A percentile compares a stretch with the other conserved stretches of the same genome.
phyloP scores from a whole-genome alignment of 2,888 invertebrate genomes.

The Cheilosia impressa region DNA sequence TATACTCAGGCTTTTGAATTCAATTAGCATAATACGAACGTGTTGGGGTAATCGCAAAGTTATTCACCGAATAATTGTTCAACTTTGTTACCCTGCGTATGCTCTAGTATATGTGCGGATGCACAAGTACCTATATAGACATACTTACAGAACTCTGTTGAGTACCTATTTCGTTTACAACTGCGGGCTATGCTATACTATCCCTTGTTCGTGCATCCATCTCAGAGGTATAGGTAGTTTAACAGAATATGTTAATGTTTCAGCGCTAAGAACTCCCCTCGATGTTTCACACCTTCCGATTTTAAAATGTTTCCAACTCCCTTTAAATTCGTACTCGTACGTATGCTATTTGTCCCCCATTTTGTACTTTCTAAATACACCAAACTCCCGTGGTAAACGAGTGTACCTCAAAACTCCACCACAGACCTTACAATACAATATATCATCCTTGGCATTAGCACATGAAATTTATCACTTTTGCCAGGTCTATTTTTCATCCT shows the following conservation, averaged over 20 bases:
- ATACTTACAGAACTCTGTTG: no score
- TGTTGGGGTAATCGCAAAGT: no score
- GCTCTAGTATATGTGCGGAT: no score
- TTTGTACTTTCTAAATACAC: constrained; percentile 1
- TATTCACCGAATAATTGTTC: no score
- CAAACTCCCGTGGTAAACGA: constrained; percentile 3
- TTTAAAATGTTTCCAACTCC: background rate
- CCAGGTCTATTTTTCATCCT: constrained; percentile 8
- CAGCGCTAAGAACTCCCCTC: background rate
- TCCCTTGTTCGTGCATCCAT: no score
- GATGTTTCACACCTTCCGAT: background rate
- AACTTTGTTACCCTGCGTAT: no score
- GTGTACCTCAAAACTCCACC: constrained; percentile 30
- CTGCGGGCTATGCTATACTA: no score
- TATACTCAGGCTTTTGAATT: no score
- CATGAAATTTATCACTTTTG: constrained; percentile 58
- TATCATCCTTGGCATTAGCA: constrained; percentile 53
- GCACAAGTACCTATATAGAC: no score
- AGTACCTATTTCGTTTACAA: no score
- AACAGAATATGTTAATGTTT: background rate
- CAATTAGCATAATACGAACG: no score
- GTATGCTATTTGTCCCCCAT: background rate
- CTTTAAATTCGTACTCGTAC: background rate
- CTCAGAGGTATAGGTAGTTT: no score
- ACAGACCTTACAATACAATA: constrained; percentile 28